Conservation (phyloP, 37 sponge, comb jelly and placozoan species). For the Halichondria panicea region DNA sequence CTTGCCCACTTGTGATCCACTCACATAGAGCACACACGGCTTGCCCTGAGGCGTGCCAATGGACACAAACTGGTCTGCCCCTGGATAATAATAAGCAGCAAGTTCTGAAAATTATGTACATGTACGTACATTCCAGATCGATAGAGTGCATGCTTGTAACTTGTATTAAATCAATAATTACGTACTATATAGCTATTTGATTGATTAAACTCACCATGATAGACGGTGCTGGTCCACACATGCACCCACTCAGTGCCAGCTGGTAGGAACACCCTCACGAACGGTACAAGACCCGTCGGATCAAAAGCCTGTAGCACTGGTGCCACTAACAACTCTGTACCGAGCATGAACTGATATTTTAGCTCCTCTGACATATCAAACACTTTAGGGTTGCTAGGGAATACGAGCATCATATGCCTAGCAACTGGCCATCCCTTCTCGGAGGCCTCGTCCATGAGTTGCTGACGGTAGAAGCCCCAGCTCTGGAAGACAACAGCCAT, state of each 20-base stretch:
- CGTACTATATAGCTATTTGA: neutral
- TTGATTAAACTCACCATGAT: slow-evolving; percentile 22
- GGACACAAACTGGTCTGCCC: slow-evolving; percentile 24
- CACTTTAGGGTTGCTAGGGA: slow-evolving; percentile 35
- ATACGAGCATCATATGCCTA: slow-evolving; percentile 64
- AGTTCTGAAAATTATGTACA: neutral
- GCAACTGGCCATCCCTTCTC: slow-evolving; percentile 62
- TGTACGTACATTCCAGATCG: neutral
- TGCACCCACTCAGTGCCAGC: slow-evolving; percentile 41
- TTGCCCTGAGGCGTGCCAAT: slow-evolving; percentile 60
- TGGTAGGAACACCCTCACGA: slow-evolving; percentile 67
- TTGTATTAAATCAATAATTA: neutral
- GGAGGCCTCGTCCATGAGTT: slow-evolving; percentile 53
- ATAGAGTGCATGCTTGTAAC: neutral
- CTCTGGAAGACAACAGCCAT: slow-evolving; percentile 68
- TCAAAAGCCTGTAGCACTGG: slow-evolving; percentile 36
- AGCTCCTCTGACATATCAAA: slow-evolving; percentile 7
- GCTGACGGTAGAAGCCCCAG: slow-evolving; percentile 51
- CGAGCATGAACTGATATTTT: slow-evolving; percentile 67
- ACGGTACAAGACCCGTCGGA: too few species aligned
- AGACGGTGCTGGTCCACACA: slow-evolving; percentile 50
- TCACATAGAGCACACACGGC: slow-evolving; percentile 53
- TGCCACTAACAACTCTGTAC: slow-evolving; percentile 74
- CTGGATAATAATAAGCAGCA: slow-evolving; percentile 7
- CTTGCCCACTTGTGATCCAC: slow-evolving; percentile 44